Percentiles rank a stretch among this genome's conserved stretches.
phyloP scores from a whole-genome alignment of 2,113 vertebrate genomes.

The Cynocephalus volans region DNA sequence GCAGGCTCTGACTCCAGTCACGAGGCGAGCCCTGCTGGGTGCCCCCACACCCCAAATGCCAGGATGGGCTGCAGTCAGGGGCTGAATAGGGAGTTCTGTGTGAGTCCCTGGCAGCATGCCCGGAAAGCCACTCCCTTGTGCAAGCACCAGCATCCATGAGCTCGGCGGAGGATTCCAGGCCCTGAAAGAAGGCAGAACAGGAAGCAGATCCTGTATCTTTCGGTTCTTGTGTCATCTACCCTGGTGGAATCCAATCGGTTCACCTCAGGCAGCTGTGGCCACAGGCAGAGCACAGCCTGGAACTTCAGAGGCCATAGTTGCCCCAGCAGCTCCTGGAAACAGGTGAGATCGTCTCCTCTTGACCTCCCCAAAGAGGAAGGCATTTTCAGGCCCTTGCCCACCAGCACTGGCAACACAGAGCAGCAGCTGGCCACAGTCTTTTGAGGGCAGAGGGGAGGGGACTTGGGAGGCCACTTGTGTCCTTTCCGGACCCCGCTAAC shows the following conservation, averaged over 20 bases:
- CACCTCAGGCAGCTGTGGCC: accelerated
- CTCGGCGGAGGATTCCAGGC: neutral
- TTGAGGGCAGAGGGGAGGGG: neutral
- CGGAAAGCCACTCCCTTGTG: slow-evolving; percentile 61
- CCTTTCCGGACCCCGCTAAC: neutral
- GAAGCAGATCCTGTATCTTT: neutral
- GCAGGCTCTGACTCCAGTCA: neutral
- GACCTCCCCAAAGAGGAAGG: neutral
- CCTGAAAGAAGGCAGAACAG: neutral
- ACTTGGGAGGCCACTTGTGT: neutral
- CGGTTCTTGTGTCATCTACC: neutral
- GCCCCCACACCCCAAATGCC: neutral
- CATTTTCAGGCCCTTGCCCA: neutral
- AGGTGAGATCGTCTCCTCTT: neutral
- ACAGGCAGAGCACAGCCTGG: accelerated
- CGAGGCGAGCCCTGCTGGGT: slow-evolving; percentile 1
- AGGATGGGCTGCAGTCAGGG: slow-evolving; percentile 22
- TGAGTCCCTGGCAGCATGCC: neutral
- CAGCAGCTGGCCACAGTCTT: neutral
- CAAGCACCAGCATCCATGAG: neutral
- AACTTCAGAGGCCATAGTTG: neutral
- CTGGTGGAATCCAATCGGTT: neutral
- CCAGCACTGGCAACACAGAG: neutral
- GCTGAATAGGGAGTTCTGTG: slow-evolving; percentile 61
- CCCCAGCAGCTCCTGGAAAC: neutral